phyloP scores from a whole-genome alignment of 35 echinoderm and acorn worm species.

The Heliocidaris erythrogramma region DNA sequence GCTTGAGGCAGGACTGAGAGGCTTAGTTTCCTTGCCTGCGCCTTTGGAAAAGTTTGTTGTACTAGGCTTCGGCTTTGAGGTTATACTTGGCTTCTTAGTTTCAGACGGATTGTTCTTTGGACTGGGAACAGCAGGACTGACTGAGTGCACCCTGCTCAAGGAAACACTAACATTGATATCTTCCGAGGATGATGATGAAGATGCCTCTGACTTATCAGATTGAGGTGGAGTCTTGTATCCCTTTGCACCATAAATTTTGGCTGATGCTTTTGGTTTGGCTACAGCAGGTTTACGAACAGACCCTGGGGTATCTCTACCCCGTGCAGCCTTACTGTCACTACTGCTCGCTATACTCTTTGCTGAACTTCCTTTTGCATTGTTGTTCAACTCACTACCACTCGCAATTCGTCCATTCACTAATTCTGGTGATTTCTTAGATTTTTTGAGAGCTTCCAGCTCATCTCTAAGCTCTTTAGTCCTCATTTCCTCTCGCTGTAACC shows the following conservation, averaged over 20 bases:
- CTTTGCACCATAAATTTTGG: slow-evolving; percentile 71
- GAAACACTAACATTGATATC: slow-evolving; percentile 65
- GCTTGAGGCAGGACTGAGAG: slow-evolving; percentile 68
- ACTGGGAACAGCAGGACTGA: slow-evolving; percentile 32
- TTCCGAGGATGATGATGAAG: slow-evolving; percentile 76
- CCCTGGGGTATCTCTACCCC: not conserved
- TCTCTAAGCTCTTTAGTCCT: slow-evolving; percentile 83
- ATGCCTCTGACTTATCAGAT: slow-evolving; percentile 67
- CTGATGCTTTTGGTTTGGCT: slow-evolving; percentile 34
- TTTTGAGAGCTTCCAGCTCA: slow-evolving; percentile 53
- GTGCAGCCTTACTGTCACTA: not conserved
- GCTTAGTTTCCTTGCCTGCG: not conserved
- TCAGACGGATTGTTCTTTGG: slow-evolving; percentile 6
- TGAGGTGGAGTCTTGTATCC: slow-evolving; percentile 73
- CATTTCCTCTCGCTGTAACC: slow-evolving; percentile 87
- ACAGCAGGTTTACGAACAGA: slow-evolving; percentile 36
- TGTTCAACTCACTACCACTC: slow-evolving; percentile 37
- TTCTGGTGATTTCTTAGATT: not conserved
- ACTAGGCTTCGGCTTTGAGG: slow-evolving; percentile 44
- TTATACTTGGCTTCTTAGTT: slow-evolving; percentile 27
- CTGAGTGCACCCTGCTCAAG: not conserved
- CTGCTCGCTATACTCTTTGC: slow-evolving; percentile 36
- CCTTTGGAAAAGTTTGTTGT: slow-evolving; percentile 35
- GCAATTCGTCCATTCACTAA: slow-evolving; percentile 31
- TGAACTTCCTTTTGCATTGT: slow-evolving; percentile 31